phyloP scores from a whole-genome alignment of 2,113 vertebrate species.

The Lichenostomus cassidix region DNA sequence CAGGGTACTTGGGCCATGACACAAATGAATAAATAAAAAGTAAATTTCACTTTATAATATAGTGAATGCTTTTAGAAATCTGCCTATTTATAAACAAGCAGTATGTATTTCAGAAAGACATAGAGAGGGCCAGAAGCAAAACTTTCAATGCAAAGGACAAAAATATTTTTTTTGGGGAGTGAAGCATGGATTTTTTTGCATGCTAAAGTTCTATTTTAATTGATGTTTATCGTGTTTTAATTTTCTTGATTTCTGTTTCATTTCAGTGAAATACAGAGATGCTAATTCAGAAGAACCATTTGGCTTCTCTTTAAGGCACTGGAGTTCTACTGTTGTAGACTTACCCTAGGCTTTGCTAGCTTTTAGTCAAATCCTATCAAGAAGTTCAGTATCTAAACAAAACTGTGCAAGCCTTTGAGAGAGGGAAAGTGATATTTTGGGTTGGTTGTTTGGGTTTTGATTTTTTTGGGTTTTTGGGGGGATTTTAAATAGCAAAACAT shows the following conservation, averaged over 20 bases:
- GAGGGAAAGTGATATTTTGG: not conserved
- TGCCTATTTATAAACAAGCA: not conserved
- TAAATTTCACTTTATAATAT: not conserved
- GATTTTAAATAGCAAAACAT: not conserved
- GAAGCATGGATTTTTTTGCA: not conserved
- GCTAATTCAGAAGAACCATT: not conserved
- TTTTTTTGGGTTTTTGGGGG: not conserved
- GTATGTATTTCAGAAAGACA: not conserved
- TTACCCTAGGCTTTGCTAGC: not conserved
- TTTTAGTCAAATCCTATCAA: not conserved
- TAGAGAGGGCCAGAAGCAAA: not conserved
- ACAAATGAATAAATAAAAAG: not conserved
- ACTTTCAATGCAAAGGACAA: not conserved
- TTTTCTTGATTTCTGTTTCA: not conserved
- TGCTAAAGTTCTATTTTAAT: not conserved
- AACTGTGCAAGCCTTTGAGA: not conserved
- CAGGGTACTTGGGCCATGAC: not conserved
- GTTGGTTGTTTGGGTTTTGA: not conserved
- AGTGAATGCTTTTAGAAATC: not conserved
- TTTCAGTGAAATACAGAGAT: conserved; percentile 8
- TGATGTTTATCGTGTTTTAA: not conserved
- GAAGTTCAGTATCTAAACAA: not conserved
- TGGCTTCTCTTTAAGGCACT: not conserved
- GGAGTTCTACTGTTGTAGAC: not conserved
- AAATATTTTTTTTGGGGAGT: not conserved